These are phyloP conservation scores for Plestiodon gilberti DNA, from an alignment of 2,113 vertebrate species.

Conservation along the genomic window DNA sequence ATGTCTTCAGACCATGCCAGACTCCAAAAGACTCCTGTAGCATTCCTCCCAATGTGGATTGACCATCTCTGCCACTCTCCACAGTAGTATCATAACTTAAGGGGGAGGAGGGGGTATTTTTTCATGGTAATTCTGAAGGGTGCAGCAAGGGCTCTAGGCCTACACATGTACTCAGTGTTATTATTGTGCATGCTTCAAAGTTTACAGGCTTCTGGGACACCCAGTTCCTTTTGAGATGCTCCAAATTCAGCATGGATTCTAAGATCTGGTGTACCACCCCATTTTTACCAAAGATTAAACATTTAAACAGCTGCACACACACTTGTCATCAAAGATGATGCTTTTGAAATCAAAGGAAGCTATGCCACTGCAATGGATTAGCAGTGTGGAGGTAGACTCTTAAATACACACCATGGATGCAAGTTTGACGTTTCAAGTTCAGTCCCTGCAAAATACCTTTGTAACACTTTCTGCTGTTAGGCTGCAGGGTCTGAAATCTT, in stretches of 20 bases:
- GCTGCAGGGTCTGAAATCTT: not conserved
- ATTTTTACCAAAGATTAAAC: not conserved
- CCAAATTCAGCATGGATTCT: not conserved
- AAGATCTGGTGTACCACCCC: not conserved
- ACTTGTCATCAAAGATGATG: not conserved
- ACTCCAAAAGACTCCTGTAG: not conserved
- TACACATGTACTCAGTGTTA: not conserved
- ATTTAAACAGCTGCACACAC: not conserved
- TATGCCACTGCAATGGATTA: not conserved
- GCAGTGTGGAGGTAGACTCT: not conserved
- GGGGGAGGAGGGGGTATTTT: not conserved
- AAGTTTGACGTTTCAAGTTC: no score
- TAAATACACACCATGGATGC: not conserved
- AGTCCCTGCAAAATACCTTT: not conserved
- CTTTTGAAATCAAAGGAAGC: not conserved
- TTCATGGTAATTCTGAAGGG: no score
- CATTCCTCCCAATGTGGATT: not conserved
- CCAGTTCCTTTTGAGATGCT: not conserved
- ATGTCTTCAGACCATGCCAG: not conserved
- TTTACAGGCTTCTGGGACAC: not conserved
- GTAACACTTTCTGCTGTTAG: not conserved
- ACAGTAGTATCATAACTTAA: not conserved
- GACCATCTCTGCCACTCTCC: not conserved
- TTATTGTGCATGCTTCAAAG: not conserved
- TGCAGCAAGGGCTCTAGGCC: not conserved